phyloP scores from a whole-genome alignment of 2,888 invertebrate species.

The Lochmaea crataegi region DNA sequence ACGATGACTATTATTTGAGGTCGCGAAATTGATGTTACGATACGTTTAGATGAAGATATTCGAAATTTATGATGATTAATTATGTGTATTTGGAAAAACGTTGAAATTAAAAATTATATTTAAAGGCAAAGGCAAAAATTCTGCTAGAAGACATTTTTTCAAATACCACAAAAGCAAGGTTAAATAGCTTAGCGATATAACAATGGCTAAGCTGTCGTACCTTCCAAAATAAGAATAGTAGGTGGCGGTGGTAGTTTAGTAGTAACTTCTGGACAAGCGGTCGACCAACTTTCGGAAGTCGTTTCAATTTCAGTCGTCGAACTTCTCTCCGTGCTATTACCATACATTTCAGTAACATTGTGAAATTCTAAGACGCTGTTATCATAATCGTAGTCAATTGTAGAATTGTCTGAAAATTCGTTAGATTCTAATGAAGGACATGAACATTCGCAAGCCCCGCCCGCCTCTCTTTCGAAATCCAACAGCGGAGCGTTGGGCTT shows the following conservation, averaged over 20 bases:
- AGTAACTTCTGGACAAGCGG: conserved; percentile 61
- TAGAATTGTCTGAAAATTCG: conserved; percentile 56
- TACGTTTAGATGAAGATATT: not conserved
- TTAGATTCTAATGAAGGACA: conserved; percentile 74
- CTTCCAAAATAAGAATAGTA: conserved; percentile 87
- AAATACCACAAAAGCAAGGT: conserved; percentile 37
- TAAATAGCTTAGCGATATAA: conserved; percentile 44
- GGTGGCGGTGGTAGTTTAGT: conserved; percentile 73
- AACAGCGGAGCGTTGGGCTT: conserved; percentile 33
- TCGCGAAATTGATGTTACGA: not conserved
- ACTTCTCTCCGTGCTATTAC: conserved; percentile 36
- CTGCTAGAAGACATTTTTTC: conserved; percentile 7
- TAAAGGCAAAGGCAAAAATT: too few species aligned
- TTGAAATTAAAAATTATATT: too few species aligned
- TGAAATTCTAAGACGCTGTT: conserved; percentile 38
- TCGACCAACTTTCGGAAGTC: conserved; percentile 33
- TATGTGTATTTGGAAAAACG: not conserved
- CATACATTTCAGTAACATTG: conserved; percentile 41
- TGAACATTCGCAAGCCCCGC: conserved; percentile 79
- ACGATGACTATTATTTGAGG: not conserved
- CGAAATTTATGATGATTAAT: conserved; percentile 3
- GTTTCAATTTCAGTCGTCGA: conserved; percentile 27
- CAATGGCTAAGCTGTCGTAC: conserved; percentile 65
- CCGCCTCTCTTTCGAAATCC: conserved; percentile 60
- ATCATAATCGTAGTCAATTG: conserved; percentile 49